Percentiles rank a stretch among this genome's conserved stretches.
Conservation (phyloP, 2,888 invertebrate genomes). For the Pollenia angustigena region DNA sequence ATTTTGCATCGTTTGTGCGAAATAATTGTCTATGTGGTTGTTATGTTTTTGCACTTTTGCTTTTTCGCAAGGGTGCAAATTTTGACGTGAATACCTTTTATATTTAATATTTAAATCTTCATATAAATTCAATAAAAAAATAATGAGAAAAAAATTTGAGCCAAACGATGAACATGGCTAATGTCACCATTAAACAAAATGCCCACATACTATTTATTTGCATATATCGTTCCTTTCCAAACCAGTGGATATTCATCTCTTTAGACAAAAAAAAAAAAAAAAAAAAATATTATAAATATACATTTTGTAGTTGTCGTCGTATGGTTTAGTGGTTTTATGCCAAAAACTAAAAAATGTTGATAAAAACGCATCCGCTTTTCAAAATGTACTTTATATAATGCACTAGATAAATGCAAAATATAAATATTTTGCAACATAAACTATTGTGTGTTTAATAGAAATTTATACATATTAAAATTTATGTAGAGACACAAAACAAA, state of each 20-base stretch:
- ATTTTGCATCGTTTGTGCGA: too few relatives aligned
- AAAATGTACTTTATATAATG: conserved; percentile 25
- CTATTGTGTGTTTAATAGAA: conserved; percentile 13
- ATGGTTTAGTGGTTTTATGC: conserved; percentile 41
- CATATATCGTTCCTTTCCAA: not conserved
- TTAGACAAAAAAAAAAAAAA: conserved; percentile 1
- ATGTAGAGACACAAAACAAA: not conserved
- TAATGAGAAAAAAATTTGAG: too few relatives aligned
- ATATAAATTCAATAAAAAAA: too few relatives aligned
- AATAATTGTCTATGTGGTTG: too few relatives aligned
- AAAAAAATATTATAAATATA: not conserved
- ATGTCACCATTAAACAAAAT: too few relatives aligned
- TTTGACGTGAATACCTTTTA: too few relatives aligned
- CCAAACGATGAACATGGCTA: too few relatives aligned
- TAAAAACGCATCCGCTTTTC: conserved; percentile 34
- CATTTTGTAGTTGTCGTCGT: not conserved
- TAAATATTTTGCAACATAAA: conserved; percentile 7
- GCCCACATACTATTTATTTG: not conserved
- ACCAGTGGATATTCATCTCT: conserved; percentile 5
- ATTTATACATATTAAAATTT: conserved; percentile 33
- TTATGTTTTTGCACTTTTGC: too few relatives aligned
- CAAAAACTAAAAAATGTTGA: conserved; percentile 24
- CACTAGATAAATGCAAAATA: conserved; percentile 12
- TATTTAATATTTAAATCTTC: too few relatives aligned
- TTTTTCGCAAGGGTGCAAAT: too few relatives aligned